Evolutionary conservation across 2,888 invertebrate genomes (phyloP), one percentile per base, ranked within the genome.

Genomic region (Drosophila kuntzei): DNA sequence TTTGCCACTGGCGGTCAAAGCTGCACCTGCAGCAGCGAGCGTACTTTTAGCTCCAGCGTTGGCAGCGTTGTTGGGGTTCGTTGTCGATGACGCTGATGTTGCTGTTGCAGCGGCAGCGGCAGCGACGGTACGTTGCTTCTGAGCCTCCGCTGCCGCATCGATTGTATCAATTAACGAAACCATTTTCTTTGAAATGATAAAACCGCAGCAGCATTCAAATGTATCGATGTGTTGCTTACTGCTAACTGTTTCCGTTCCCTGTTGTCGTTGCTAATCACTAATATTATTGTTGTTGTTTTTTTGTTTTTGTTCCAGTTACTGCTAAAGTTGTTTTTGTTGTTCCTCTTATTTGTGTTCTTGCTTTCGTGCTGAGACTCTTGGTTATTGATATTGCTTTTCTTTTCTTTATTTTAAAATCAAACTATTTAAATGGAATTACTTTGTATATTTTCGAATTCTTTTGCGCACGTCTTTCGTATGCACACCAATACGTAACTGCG

Each of bases 1-100:
- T 90, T 92, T 92, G 47, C 90, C 90, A 65, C 80, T 87, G 54
- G 86, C 89, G 51, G 90, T 91, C 55, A 90, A 70, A 53, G 78
- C 79, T 27, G 68, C 77, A 49, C 65, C 67, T 55, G 72, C 53
- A 14, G 59, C 47, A 16, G 59, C 55, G 44, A 53, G n/a, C 34
- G 67, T 14, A 14, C 54, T 12, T 39, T 64, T 49, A 43, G 54
- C 34, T 46, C 69, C 72, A 61, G 74, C 63, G 22, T 29, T 51
- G 50, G 46, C 25, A 18, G 46, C 9, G 37, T 25, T 46, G 60
- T n/a, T 61, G 69, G 14, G 16, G 27, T 18, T 29, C 9, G 57
- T 11, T 18, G 47, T 18, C 16, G 61, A 43, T 67, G 80, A 18
- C 46, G n/a, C n/a, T n/a, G n/a, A n/a, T n/a, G n/a, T n/a, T n/a